Percentiles rank a stretch among this genome's conserved stretches.
Conservation (phyloP, 2,113 vertebrate species). For the Oreotrochilus melanogaster region DNA sequence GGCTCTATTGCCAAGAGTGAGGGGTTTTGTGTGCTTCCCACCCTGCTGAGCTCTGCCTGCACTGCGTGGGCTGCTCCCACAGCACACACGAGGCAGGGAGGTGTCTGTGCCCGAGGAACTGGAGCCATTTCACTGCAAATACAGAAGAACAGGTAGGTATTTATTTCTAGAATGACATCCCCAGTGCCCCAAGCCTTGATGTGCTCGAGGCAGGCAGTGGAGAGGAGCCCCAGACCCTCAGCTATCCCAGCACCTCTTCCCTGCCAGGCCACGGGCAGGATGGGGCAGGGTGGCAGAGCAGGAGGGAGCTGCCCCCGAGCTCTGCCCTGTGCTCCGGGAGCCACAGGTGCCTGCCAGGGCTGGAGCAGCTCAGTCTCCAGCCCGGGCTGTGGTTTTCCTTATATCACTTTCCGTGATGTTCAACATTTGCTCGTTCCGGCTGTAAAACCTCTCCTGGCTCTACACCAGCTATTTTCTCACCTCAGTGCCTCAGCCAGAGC, state of each 20-base stretch:
- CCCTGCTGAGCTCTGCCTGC: neutral
- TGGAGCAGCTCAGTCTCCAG: neutral
- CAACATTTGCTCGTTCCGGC: conserved; percentile 39
- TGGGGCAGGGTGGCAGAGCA: neutral
- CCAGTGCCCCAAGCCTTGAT: rapidly evolving
- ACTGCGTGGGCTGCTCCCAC: neutral
- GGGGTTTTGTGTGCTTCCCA: neutral
- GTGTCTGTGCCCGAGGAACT: neutral
- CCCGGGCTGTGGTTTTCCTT: neutral
- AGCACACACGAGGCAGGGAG: rapidly evolving
- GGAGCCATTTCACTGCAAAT: neutral
- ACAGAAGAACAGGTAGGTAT: neutral
- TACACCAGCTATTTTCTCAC: neutral
- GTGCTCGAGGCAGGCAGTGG: neutral
- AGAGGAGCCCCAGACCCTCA: neutral
- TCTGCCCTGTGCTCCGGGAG: neutral
- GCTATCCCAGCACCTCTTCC: neutral
- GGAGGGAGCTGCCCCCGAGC: neutral
- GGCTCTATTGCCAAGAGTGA: neutral
- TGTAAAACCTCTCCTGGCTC: conserved; percentile 58
- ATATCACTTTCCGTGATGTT: neutral
- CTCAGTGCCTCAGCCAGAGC: conserved; percentile 7
- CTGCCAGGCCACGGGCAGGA: rapidly evolving
- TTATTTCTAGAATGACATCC: neutral
- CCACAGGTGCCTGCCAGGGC: rapidly evolving